Conservation (phyloP, 2,113 vertebrate genomes). For the Laticauda colubrina region DNA sequence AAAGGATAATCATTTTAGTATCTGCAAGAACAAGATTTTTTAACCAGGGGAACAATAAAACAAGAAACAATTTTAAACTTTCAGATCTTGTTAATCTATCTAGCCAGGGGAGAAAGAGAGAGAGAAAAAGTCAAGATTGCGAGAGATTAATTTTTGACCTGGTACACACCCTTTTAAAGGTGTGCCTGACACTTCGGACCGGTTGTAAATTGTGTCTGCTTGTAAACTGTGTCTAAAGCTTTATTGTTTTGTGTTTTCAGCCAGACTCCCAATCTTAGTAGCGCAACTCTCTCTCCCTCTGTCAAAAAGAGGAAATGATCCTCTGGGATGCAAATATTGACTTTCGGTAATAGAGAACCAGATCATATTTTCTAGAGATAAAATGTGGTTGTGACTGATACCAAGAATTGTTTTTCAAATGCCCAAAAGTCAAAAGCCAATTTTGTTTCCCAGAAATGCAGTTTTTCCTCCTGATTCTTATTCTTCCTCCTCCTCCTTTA, state of each 20-base stretch:
- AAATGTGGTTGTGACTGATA: neutral
- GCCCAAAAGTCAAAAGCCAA: neutral
- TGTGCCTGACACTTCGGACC: neutral
- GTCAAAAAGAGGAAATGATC: neutral
- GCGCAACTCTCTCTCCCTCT: neutral
- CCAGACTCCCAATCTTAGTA: neutral
- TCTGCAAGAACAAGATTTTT: neutral
- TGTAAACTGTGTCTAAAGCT: neutral
- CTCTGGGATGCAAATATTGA: too few relatives aligned
- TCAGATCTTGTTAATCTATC: neutral
- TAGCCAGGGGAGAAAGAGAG: too few relatives aligned
- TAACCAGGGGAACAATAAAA: neutral
- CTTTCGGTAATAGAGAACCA: neutral
- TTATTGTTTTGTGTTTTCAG: neutral
- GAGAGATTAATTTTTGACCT: neutral
- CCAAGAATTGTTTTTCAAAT: neutral
- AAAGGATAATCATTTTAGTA: neutral
- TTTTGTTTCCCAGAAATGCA: neutral
- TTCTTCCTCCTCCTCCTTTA: too few relatives aligned
- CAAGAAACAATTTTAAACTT: neutral
- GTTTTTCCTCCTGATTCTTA: neutral
- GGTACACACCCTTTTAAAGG: neutral
- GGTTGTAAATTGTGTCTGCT: neutral
- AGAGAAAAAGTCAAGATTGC: rapidly evolving
- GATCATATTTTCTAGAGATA: neutral